Evolutionary conservation across 2,113 vertebrate genomes (phyloP), one percentile per base, ranked within the genome.

Genomic region (Collichthys lucidus): DNA sequence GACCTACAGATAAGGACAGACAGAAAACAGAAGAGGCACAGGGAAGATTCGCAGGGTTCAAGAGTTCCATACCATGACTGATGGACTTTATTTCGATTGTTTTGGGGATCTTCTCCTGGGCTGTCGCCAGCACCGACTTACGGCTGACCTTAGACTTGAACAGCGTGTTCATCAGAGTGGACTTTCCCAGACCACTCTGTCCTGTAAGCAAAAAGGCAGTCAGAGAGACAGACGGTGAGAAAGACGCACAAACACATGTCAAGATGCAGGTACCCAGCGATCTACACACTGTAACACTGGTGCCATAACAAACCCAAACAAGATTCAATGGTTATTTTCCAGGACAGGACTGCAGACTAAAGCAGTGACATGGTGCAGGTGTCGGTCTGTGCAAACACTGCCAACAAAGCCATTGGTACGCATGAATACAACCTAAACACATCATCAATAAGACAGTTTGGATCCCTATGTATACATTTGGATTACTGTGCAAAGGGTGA

Each of bases 131-230:
- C 82, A 96, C 96, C 0, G 98, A 98, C 92, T 97, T 98, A 68
- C 98, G 96, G 94, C 98, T 99, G 93, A 99, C 98, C 90, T 99
- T 99, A 82, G 98, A 99, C 85, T 99, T 99, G 94, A 99, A 99
- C 90, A 99, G 96, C 0, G 98, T 99, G 94, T 99, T 99, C 97
- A 99, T 98, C 89, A 99, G 93, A 11, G 98, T 99, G 9, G 98
- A 99, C 89, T 99, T 99, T 68, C 98, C 98, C 83, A 99, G 91
- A 85, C 98, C 98, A 0, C 98, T 99, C 95, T 99, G 98, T 89
- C 98, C 98, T 99, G 81, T 20, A 79, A 31, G 62, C 47, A 84
- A 50, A 77, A 65, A 80, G 40, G 22, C 40, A 78, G 24, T 55
- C 55, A 71, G 8, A 74, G 17, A 53, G n/a, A 14, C 19, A 81